These are phyloP conservation scores for Chiloscyllium punctatum DNA, from an alignment of 2,797 vertebrate species.

Conservation along the genomic window DNA sequence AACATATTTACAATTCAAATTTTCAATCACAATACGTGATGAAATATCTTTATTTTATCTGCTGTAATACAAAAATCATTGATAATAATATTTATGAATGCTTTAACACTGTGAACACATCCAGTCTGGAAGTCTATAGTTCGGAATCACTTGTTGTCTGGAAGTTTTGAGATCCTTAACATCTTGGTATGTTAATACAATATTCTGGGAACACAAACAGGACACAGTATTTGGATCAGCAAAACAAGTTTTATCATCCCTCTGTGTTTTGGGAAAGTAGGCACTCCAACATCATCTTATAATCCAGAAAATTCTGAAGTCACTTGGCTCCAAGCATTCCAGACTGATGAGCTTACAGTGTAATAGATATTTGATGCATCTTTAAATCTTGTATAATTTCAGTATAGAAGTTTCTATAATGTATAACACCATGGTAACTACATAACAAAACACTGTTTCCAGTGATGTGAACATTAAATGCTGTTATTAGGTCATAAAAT, in stretches of 20 bases:
- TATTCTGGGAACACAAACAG: neutral
- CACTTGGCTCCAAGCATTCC: neutral
- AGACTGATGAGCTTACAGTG: neutral
- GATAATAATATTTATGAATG: neutral
- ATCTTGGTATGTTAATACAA: neutral
- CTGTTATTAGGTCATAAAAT: neutral
- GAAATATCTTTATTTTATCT: neutral
- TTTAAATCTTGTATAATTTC: neutral
- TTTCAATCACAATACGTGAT: neutral
- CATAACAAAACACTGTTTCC: neutral
- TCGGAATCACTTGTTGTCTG: neutral
- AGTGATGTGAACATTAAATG: neutral
- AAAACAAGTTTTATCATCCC: neutral
- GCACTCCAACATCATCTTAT: neutral
- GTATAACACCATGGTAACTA: neutral
- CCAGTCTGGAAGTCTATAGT: neutral
- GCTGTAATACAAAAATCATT: neutral
- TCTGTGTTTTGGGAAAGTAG: neutral
- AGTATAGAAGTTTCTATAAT: neutral
- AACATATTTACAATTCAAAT: neutral
- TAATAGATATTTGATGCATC: neutral
- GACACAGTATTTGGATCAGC: neutral
- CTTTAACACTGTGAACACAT: neutral
- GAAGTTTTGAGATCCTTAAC: neutral
- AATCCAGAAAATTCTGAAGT: neutral